Evolutionary conservation across 2,113 vertebrate genomes (phyloP).

Genomic region (Caloenas nicobarica): DNA sequence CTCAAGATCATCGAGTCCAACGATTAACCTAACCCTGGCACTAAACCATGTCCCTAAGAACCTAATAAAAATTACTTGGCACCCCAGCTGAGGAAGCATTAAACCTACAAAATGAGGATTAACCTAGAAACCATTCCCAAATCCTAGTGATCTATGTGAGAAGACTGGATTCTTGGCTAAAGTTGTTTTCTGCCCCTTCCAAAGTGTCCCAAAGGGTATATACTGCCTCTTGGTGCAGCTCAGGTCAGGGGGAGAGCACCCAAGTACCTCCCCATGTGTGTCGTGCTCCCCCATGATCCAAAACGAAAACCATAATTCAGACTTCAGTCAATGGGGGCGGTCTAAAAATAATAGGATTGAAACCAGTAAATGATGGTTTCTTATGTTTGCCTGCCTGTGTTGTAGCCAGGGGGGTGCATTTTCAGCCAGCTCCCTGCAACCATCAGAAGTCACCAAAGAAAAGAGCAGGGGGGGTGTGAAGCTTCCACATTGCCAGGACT

Average conservation of each 20-base stretch:
- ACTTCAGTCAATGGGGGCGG: background rate
- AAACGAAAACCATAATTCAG: background rate
- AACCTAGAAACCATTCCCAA: background rate
- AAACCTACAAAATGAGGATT: background rate
- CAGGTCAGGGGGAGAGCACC: background rate
- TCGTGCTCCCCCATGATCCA: background rate
- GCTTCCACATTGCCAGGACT: background rate
- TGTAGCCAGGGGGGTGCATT: accelerated
- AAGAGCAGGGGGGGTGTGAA: background rate
- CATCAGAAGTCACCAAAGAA: background rate
- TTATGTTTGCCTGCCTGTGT: background rate
- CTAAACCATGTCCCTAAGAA: too few species aligned
- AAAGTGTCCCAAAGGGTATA: accelerated
- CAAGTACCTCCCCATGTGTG: accelerated
- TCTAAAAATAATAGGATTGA: conserved; percentile 9
- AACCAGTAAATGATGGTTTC: background rate
- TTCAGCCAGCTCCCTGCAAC: background rate
- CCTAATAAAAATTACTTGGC: background rate
- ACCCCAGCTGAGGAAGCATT: background rate
- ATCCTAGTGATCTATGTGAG: background rate
- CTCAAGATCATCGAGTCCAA: too few species aligned
- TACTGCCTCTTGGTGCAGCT: background rate
- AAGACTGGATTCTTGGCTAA: background rate
- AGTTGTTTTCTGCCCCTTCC: background rate
- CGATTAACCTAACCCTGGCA: too few species aligned